Evolutionary conservation across 2,888 invertebrate genomes (phyloP).

Genomic region (Nebria brevicollis): DNA sequence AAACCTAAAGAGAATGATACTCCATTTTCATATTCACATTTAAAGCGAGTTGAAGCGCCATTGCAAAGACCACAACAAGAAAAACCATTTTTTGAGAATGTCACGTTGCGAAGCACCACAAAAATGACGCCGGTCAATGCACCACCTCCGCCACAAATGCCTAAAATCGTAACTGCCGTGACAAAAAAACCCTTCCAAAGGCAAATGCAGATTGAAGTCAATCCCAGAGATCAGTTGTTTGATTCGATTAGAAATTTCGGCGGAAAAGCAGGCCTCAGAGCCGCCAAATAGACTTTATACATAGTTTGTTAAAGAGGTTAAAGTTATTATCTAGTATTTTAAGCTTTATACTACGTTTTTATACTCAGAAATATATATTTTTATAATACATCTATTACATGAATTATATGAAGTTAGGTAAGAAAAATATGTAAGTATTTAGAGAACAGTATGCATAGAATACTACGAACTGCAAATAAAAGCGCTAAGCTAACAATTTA

Average conservation of each 20-base stretch:
- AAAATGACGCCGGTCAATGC: slow-evolving; percentile 47
- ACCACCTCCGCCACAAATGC: slow-evolving; percentile 59
- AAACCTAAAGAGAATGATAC: slow-evolving; percentile 54
- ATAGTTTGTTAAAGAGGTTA: background rate
- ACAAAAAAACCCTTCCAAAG: slow-evolving; percentile 51
- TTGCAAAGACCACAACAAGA: slow-evolving; percentile 30
- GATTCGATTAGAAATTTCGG: slow-evolving; percentile 79
- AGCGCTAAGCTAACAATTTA: too few species aligned
- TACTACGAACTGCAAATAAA: too few species aligned
- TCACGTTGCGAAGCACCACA: slow-evolving; percentile 32
- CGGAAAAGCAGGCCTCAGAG: slow-evolving; percentile 60
- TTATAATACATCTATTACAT: background rate
- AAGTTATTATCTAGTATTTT: background rate
- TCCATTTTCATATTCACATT: background rate
- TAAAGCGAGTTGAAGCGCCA: slow-evolving; percentile 30
- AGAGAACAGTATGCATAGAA: too few species aligned
- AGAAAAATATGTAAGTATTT: background rate
- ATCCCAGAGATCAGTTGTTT: slow-evolving; percentile 74
- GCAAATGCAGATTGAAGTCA: slow-evolving; percentile 57
- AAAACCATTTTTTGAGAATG: slow-evolving; percentile 32
- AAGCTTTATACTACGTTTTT: background rate
- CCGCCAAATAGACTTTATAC: slow-evolving; percentile 52
- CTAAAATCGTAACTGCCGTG: slow-evolving; percentile 52
- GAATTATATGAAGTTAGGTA: background rate
- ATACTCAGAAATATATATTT: background rate